phyloP scores from a whole-genome alignment of 1,140 invertebrate species.

The Dendrolimus punctatus region DNA sequence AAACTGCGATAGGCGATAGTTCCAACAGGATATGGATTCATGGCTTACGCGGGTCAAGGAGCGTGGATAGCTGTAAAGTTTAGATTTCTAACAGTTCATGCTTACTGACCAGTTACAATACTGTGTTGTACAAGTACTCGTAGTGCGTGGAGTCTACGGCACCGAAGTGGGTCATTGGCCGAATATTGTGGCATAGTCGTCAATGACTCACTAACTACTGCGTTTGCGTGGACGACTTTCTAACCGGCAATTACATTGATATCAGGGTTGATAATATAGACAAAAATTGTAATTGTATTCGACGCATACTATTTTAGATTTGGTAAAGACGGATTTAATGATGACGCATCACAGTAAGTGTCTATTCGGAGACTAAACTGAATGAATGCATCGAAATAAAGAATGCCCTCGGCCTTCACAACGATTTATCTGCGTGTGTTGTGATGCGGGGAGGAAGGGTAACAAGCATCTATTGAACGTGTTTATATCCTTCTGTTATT shows the following conservation, averaged over 20 bases:
- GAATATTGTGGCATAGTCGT: constrained; percentile 40
- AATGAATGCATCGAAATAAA: constrained; percentile 55
- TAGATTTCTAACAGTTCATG: no score
- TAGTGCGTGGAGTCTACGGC: constrained; percentile 27
- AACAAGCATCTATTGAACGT: not conserved
- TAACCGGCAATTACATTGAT: constrained; percentile 18
- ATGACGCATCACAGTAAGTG: constrained; percentile 31
- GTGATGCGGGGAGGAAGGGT: constrained; percentile 6
- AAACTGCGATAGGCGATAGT: no score
- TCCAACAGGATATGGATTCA: no score
- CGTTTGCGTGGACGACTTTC: constrained; percentile 39
- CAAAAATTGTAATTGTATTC: constrained; percentile 11
- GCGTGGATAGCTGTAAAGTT: no score
- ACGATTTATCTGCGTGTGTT: constrained; percentile 6
- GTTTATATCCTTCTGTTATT: no score
- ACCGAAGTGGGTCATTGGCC: constrained; percentile 62
- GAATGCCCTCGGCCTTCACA: constrained; percentile 39
- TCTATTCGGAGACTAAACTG: constrained; percentile 31
- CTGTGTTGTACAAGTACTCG: not conserved
- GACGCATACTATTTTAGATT: not conserved
- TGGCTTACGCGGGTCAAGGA: no score
- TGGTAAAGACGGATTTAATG: constrained; percentile 4
- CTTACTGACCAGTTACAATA: no score
- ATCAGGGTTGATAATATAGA: constrained; percentile 8
- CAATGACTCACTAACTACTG: constrained; percentile 43